A percentile compares a stretch with the other conserved stretches of the same genome.
Conservation (phyloP, 2,888 invertebrate genomes). For the Pheosia tremula region DNA sequence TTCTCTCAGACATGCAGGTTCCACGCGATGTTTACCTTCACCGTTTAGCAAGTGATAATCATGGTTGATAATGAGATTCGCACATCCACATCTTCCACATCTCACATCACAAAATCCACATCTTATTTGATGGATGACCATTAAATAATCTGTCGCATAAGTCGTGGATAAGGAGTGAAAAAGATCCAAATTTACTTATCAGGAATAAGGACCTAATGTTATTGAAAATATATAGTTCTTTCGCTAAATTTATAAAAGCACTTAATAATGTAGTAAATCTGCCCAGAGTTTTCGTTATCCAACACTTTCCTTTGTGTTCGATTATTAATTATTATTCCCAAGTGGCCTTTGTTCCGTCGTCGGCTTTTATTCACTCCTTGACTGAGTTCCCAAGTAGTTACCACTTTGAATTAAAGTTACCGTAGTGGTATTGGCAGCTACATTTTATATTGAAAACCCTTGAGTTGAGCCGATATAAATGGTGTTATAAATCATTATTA, state of each 20-base stretch:
- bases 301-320: constrained; percentile 62
- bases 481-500: constrained; percentile 66
- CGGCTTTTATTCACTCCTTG: constrained; percentile 52
- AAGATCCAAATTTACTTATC: no score
- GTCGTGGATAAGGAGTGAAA: no score
- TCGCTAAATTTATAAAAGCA: constrained; percentile 31
- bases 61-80: no score
- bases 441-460: constrained; percentile 51
- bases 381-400: constrained; percentile 54
- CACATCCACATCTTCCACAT: no score
- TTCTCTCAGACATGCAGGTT: no score
- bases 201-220: no score
- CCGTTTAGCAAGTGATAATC: no score
- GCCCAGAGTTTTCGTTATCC: constrained; percentile 49
- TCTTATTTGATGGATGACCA: no score
- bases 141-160: no score
- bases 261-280: constrained; percentile 33
- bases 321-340: constrained; percentile 69
- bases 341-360: constrained; percentile 60
- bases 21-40: no score
- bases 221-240: background rate
- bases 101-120: no score
- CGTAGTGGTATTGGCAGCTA: constrained; percentile 37
- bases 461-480: constrained; percentile 47
- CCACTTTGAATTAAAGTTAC: constrained; percentile 49